A percentile compares a stretch with the other conserved stretches of the same genome.
Evolutionary conservation across 2,888 invertebrate species (phyloP).

Genomic region (Trissoscelio sp.): DNA sequence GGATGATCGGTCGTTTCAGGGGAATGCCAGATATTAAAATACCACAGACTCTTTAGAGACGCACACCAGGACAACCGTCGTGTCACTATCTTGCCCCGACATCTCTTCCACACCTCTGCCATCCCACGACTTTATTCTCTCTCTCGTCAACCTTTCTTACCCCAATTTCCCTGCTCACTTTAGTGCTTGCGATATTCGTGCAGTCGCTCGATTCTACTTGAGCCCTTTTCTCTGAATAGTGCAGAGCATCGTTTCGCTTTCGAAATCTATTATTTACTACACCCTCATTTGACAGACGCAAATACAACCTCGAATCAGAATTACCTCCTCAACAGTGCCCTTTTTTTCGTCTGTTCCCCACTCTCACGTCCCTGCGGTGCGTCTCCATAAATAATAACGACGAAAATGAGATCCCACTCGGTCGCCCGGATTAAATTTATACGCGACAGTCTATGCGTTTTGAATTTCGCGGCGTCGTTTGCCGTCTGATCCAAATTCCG

Average conservation of each 20-base stretch:
- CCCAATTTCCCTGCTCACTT: conserved; percentile 70
- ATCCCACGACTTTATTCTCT: conserved; percentile 51
- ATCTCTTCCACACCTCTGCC: conserved; percentile 45
- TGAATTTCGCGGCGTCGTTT: conserved; percentile 47
- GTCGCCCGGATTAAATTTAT: conserved; percentile 45
- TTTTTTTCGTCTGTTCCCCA: not conserved
- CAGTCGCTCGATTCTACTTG: conserved; percentile 33
- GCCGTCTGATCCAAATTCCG: conserved; percentile 27
- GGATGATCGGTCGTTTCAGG: conserved; percentile 81
- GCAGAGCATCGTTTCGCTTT: conserved; percentile 43
- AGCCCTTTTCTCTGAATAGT: conserved; percentile 46
- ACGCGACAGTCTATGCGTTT: conserved; percentile 37
- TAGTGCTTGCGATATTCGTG: conserved; percentile 57
- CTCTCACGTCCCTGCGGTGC: not conserved
- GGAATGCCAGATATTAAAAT: conserved; percentile 83
- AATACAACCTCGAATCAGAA: conserved; percentile 29
- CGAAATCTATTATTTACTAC: conserved; percentile 50
- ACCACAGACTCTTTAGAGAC: conserved; percentile 79
- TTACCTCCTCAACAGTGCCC: not conserved
- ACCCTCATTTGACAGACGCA: conserved; percentile 34
- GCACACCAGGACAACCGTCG: conserved; percentile 70
- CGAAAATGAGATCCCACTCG: conserved; percentile 23
- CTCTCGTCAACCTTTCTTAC: conserved; percentile 64
- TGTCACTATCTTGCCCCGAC: conserved; percentile 62
- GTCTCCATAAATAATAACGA: conserved; percentile 45